These are phyloP conservation scores for Synanceia verrucosa DNA, from an alignment of 2,797 vertebrate genomes.

Conservation along the genomic window DNA sequence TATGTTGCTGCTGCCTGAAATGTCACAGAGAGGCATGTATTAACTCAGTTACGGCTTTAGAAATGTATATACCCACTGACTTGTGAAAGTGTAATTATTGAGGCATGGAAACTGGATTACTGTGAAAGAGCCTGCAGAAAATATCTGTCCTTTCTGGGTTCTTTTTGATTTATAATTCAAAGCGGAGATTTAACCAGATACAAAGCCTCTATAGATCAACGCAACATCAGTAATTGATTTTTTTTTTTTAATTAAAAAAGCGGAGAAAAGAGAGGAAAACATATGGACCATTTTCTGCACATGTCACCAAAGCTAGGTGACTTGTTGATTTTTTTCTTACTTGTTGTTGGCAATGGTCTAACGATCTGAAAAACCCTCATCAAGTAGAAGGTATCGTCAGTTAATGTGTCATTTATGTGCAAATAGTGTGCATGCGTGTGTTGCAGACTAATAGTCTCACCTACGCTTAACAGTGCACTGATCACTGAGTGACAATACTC, in stretches of 20 bases:
- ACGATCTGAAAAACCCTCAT: constrained; percentile 23
- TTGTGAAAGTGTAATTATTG: neutral
- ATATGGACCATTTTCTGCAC: neutral
- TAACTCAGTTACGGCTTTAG: neutral
- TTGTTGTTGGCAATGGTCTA: constrained; percentile 1
- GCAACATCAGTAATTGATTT: neutral
- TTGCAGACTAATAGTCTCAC: constrained; percentile 43
- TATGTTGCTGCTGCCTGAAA: neutral
- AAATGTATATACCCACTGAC: neutral
- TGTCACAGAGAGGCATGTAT: constrained; percentile 10
- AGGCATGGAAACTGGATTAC: constrained; percentile 5
- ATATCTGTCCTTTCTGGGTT: neutral
- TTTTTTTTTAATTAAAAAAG: constrained; percentile 2
- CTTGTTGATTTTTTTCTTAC: constrained; percentile 31
- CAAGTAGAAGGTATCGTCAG: constrained; percentile 17
- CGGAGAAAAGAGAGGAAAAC: neutral
- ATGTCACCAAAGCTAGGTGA: neutral
- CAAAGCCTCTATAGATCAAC: neutral
- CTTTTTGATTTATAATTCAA: constrained; percentile 22
- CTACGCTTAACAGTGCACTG: constrained; percentile 3
- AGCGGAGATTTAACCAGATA: constrained; percentile 11
- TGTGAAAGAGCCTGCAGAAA: neutral
- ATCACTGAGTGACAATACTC: constrained; percentile 30
- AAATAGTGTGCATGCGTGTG: constrained; percentile 41
- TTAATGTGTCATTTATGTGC: constrained; percentile 64